Conservation (phyloP, 2,797 vertebrate genomes). For the Triplophysa yarkandensis region DNA sequence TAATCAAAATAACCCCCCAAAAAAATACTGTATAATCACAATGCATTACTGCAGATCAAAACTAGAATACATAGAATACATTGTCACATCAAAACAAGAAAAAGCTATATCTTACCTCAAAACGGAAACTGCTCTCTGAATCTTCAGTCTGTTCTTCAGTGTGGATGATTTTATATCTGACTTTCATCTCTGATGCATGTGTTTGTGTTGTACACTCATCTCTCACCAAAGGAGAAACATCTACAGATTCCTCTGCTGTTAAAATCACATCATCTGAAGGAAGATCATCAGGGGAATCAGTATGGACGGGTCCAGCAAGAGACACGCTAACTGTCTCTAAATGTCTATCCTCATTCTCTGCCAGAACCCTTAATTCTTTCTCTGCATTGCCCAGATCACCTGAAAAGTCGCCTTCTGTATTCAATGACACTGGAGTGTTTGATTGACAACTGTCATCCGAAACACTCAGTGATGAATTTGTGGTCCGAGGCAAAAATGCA, state of each 20-base stretch:
- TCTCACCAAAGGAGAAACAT: not conserved
- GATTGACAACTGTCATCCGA: slow-evolving; percentile 43
- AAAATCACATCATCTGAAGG: not conserved
- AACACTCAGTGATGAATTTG: slow-evolving; percentile 15
- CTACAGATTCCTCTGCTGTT: slow-evolving; percentile 1
- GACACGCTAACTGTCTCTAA: not conserved
- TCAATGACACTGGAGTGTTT: slow-evolving; percentile 12
- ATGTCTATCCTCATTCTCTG: slow-evolving; percentile 12
- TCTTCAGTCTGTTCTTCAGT: slow-evolving; percentile 18
- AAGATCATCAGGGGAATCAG: not conserved
- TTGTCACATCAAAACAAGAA: no score
- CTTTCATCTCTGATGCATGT: slow-evolving; percentile 5
- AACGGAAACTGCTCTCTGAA: not conserved
- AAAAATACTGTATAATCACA: no score
- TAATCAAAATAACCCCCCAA: no score
- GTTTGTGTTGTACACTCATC: not conserved
- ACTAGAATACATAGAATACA: no score
- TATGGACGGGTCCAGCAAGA: not conserved
- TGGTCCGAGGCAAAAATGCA: slow-evolving; percentile 30
- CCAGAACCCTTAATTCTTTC: not conserved
- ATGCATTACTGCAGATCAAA: no score
- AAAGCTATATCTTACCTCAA: slow-evolving; percentile 38
- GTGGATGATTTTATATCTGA: not conserved
- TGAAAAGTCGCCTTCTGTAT: slow-evolving; percentile 22
- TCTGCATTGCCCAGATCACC: not conserved